Evolutionary conservation across 1,140 invertebrate genomes (phyloP), one percentile per base, ranked within the genome.

Genomic region (Zelostemma sp.): DNA sequence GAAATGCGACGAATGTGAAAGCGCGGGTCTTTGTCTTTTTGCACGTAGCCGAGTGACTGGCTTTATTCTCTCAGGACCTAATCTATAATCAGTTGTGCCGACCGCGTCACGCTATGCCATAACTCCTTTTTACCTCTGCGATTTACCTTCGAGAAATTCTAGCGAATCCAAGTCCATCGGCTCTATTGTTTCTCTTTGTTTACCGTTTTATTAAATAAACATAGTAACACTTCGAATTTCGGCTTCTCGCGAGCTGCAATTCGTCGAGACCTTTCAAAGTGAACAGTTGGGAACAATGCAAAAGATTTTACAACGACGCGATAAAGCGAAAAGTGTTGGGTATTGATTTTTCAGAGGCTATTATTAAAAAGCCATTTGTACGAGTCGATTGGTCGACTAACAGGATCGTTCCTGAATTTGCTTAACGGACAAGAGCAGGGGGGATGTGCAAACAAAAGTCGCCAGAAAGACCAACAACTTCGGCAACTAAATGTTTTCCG

Each of bases 281-380:
- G 38, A 21, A 41, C 4, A 25, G 45, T 19, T 45, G 14, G n/a
- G 46, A 31, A 33, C 33, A 46, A 59, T 46, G 5, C 33, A 35
- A 41, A 41, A 62, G 59, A 19, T 33, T 53, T 40, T 28, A 65
- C 43, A 28, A 33, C 31, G 45, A 47, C 56, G 54, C 62, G 33
- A 6, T 9, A 35, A 35, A 35, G 21, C 33, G 33, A 51, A 35
- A 11, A 35, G 33, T 5, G 33, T 35, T 35, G 33, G 35, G 41
- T 74, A 77, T 77, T 75, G 73, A 77, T 79, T 76, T 77, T 75
- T 68, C 60, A 41, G 47, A 33, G 47, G 58, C 60, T 61, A 68
- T 76, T 76, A 77, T 79, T 79, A 79, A 77, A 79, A 77, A 73
- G 67, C 66, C 68, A 79, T 75, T 77, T 75, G 73, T 62, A 45